Conservation (phyloP, 2,113 vertebrate genomes). For the Planiliza haematocheilus region DNA sequence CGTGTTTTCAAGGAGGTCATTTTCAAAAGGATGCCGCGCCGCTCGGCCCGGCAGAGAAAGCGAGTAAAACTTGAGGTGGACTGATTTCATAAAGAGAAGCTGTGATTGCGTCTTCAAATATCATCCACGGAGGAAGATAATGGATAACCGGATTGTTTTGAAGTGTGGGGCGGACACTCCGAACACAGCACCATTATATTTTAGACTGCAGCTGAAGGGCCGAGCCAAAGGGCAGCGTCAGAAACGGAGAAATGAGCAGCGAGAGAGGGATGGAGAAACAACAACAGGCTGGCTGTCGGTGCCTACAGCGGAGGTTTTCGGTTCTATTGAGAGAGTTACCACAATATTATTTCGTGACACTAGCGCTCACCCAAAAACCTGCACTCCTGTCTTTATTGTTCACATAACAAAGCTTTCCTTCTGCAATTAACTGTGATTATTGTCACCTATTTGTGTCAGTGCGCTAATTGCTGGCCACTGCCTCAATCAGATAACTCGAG, state of each 20-base stretch:
- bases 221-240: not conserved
- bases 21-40: conserved; percentile 16
- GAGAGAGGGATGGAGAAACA: conserved; percentile 1
- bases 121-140: not conserved
- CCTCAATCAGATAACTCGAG: not conserved
- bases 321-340: not conserved
- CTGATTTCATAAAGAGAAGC: not conserved
- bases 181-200: not conserved
- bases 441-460: conserved; percentile 17
- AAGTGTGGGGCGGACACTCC: not conserved
- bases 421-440: conserved; percentile 12
- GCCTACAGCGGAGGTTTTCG: not conserved
- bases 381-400: not conserved
- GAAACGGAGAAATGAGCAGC: not conserved
- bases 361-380: not conserved
- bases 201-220: not conserved
- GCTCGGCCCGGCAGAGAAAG: not conserved
- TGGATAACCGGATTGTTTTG: conserved; percentile 1
- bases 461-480: conserved; percentile 10
- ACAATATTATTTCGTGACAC: not conserved
- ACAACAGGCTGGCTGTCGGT: not conserved
- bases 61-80: not conserved
- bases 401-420: conserved; percentile 2
- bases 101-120: not conserved
- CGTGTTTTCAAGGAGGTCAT: conserved; percentile 18